A percentile compares a stretch with the other conserved stretches of the same genome.
These are phyloP conservation scores for Eudorcas thomsonii DNA, from an alignment of 2,113 vertebrate species.

Conservation along the genomic window DNA sequence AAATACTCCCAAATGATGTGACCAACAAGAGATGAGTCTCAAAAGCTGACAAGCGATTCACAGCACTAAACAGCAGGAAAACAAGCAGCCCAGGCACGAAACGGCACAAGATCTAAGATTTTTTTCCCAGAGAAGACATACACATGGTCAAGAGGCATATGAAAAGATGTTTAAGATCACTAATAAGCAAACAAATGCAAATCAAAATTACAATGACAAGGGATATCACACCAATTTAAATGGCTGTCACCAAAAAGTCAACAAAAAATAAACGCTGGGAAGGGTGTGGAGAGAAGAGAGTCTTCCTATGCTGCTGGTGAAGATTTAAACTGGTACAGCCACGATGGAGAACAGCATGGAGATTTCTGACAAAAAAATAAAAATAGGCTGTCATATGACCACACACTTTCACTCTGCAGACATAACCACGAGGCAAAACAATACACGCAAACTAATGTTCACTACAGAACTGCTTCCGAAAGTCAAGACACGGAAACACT, in stretches of 20 bases:
- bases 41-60: neutral
- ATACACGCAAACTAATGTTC: neutral
- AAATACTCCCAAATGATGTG: neutral
- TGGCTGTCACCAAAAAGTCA: neutral
- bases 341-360: neutral
- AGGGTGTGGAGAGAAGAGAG: neutral
- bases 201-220: neutral
- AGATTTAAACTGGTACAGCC: neutral
- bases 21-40: neutral
- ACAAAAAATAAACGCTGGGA: neutral
- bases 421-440: neutral
- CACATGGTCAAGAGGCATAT: neutral
- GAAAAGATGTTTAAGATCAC: neutral
- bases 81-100: neutral
- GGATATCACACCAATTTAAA: neutral
- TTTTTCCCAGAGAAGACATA: neutral
- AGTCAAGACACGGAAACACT: neutral
- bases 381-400: neutral
- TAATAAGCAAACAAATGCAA: neutral
- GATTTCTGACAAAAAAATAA: neutral
- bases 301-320: neutral
- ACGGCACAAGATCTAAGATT: neutral
- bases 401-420: rapidly evolving
- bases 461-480: neutral
- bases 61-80: neutral